A percentile compares a stretch with the other conserved stretches of the same genome.
Conservation (phyloP, 2,113 vertebrate species). For the Calonectris borealis region DNA sequence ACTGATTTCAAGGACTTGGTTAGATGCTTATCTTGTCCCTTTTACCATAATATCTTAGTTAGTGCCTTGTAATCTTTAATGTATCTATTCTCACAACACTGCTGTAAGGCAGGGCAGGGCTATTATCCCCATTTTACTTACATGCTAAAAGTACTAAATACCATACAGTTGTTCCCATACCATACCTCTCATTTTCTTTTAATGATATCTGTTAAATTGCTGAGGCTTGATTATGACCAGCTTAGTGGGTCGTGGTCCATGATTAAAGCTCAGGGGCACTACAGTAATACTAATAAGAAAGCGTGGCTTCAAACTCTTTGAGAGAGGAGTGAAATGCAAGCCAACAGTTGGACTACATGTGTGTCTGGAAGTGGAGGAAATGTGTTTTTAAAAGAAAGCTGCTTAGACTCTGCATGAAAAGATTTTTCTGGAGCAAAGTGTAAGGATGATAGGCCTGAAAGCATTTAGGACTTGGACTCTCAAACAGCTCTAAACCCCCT, state of each 20-base stretch:
- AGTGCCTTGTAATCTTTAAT: constrained; percentile 34
- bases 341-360: neutral
- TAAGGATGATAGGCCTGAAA: neutral
- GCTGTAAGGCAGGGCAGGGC: constrained; percentile 48
- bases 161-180: constrained; percentile 20
- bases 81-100: constrained; percentile 36
- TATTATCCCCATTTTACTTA: constrained; percentile 15
- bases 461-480: neutral
- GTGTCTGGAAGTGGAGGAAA: constrained; percentile 1
- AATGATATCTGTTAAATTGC: constrained; percentile 14
- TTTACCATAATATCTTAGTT: constrained; percentile 36
- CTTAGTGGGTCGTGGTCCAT: neutral
- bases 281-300: neutral
- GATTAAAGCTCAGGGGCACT: constrained; percentile 7
- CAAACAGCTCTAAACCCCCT: neutral
- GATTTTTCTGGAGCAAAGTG: neutral
- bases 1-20: constrained; percentile 45
- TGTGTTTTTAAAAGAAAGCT: neutral
- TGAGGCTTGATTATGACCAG: neutral
- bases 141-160: neutral
- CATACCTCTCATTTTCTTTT: constrained; percentile 22
- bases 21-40: constrained; percentile 51
- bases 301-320: neutral
- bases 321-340: neutral
- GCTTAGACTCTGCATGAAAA: neutral